phyloP scores from a whole-genome alignment of 1,140 invertebrate species.

The Macrobrachium nipponense region DNA sequence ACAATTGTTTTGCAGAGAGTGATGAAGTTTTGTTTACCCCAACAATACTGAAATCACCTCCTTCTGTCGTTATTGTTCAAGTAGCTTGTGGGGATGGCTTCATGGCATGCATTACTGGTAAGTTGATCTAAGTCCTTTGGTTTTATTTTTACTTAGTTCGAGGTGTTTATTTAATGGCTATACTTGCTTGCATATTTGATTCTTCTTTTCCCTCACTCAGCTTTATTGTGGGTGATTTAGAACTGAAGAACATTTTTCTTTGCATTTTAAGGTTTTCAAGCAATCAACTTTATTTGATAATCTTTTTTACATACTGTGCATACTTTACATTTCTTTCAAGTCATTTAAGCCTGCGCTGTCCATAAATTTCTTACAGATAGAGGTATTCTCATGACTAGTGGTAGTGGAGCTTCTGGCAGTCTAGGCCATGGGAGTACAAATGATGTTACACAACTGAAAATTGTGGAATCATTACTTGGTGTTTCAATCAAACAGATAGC shows the following conservation, averaged over 20 bases:
- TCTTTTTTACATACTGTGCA: neutral
- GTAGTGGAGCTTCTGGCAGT: slow-evolving; percentile 64
- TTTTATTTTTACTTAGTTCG: slow-evolving; percentile 58
- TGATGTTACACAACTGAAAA: slow-evolving; percentile 67
- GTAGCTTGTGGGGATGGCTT: slow-evolving; percentile 49
- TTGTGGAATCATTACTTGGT: slow-evolving; percentile 69
- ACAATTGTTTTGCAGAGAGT: no score
- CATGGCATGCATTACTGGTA: slow-evolving; percentile 67
- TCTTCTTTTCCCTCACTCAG: no score
- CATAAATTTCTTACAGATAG: slow-evolving; percentile 50
- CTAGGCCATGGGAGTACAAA: slow-evolving; percentile 58
- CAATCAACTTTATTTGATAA: slow-evolving; percentile 65
- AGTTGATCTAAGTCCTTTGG: slow-evolving; percentile 54
- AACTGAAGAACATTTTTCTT: slow-evolving; percentile 65
- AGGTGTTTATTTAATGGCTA: no score
- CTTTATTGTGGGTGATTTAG: no score
- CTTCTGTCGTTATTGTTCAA: slow-evolving; percentile 27
- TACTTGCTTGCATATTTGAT: no score
- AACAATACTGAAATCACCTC: slow-evolving; percentile 11
- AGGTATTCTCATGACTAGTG: slow-evolving; percentile 64
- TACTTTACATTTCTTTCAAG: neutral
- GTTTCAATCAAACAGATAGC: slow-evolving; percentile 70
- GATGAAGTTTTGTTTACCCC: neutral
- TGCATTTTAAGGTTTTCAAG: slow-evolving; percentile 65
- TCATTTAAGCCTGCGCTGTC: no score